Conservation (phyloP, 2,888 invertebrate genomes). For the Lasiommata megera region DNA sequence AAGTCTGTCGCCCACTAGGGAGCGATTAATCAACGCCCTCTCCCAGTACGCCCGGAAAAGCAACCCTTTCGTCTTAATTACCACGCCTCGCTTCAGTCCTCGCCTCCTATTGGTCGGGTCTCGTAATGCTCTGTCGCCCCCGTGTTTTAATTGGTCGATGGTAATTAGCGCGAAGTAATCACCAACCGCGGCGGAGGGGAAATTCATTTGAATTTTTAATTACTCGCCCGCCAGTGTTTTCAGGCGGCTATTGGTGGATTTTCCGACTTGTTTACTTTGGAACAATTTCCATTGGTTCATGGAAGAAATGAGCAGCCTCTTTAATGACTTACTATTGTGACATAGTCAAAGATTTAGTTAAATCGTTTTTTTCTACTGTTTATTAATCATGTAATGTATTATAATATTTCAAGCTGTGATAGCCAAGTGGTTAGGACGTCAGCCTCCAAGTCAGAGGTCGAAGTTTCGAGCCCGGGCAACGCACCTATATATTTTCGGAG, state of each 20-base stretch:
- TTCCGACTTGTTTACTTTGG: conserved; percentile 51
- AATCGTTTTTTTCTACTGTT: background rate
- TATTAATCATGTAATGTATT: too few relatives aligned
- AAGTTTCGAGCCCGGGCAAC: too few relatives aligned
- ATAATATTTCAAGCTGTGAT: too few relatives aligned
- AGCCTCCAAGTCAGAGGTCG: too few relatives aligned
- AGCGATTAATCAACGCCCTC: conserved; percentile 71
- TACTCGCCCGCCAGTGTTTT: conserved; percentile 47
- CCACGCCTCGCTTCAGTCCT: conserved; percentile 74
- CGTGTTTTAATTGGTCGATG: conserved; percentile 73
- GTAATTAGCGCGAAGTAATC: conserved; percentile 77
- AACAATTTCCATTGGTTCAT: conserved; percentile 62
- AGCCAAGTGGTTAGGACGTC: too few relatives aligned
- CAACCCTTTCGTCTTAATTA: conserved; percentile 81
- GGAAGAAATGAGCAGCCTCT: conserved; percentile 1
- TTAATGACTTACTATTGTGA: background rate
- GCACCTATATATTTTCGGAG: too few relatives aligned
- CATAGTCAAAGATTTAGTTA: too few relatives aligned
- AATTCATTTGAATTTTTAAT: conserved; percentile 78
- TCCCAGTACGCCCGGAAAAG: conserved; percentile 68
- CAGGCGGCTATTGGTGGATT: conserved; percentile 60
- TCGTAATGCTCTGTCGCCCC: conserved; percentile 58
- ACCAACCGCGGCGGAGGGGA: conserved; percentile 71
- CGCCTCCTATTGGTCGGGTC: conserved; percentile 60
- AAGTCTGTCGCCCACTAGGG: conserved; percentile 31